Conservation (phyloP, 2,113 vertebrate species). For the Pseudopipra pipra region DNA sequence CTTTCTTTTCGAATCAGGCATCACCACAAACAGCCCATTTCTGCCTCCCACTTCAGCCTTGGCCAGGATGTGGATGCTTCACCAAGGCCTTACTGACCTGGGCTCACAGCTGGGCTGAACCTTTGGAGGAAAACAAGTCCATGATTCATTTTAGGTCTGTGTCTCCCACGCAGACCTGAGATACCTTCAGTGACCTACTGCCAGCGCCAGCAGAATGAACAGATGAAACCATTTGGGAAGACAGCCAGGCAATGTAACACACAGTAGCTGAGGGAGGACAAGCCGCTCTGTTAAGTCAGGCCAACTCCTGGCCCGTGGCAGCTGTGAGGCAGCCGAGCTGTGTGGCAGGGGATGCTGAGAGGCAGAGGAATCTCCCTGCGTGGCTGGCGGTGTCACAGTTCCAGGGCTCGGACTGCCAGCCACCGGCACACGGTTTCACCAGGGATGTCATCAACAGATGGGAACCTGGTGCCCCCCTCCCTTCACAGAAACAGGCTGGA, state of each 20-base stretch:
- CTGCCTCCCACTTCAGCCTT: background rate
- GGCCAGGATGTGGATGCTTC: background rate
- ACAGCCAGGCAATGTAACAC: background rate
- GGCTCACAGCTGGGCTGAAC: background rate
- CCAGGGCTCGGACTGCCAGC: background rate
- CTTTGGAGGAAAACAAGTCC: background rate
- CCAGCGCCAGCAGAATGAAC: background rate
- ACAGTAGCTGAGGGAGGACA: background rate
- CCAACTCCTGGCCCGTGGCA: background rate
- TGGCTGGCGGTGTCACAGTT: background rate
- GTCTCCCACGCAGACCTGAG: background rate
- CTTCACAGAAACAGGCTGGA: background rate
- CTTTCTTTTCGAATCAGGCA: background rate
- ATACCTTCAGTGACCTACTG: background rate
- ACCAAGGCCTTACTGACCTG: background rate
- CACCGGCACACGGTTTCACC: background rate
- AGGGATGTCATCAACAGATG: background rate
- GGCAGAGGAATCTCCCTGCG: background rate
- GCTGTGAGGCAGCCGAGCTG: background rate
- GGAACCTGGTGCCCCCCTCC: background rate
- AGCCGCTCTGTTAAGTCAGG: background rate
- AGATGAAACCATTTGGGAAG: background rate
- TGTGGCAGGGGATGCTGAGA: background rate
- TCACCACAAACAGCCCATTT: background rate
- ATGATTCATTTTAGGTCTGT: background rate